Percentiles rank a stretch among this genome's conserved stretches.
Evolutionary conservation across 2,113 vertebrate genomes (phyloP).

Genomic region (Corythaeola cristata): DNA sequence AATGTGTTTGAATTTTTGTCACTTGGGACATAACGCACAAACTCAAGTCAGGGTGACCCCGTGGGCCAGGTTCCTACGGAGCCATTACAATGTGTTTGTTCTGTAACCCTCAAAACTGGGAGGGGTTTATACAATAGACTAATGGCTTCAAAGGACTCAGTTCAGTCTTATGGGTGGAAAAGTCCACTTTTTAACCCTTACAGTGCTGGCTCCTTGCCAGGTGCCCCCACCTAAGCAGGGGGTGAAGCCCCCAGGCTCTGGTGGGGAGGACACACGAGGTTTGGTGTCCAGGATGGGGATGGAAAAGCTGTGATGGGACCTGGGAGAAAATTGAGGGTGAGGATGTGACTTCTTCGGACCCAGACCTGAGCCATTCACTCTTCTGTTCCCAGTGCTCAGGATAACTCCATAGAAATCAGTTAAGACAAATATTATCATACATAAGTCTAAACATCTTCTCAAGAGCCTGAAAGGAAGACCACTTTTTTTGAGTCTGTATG

Average conservation of each 20-base stretch:
- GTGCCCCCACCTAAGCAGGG: background rate
- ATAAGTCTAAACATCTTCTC: background rate
- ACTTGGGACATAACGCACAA: background rate
- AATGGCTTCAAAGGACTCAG: constrained; percentile 49
- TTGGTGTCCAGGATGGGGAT: background rate
- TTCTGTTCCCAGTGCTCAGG: background rate
- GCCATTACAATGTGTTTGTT: constrained; percentile 52
- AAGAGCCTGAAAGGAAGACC: background rate
- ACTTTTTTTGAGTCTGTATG: background rate
- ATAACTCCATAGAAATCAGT: constrained; percentile 17
- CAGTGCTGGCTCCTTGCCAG: background rate
- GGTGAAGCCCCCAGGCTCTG: background rate
- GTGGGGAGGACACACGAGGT: background rate
- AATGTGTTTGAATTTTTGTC: constrained; percentile 55
- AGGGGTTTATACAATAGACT: constrained; percentile 58
- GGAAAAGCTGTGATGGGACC: background rate
- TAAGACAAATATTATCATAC: background rate
- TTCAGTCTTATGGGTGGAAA: constrained; percentile 15
- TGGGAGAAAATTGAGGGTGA: background rate
- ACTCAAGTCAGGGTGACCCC: constrained; percentile 40
- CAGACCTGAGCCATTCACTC: background rate
- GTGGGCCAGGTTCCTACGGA: background rate
- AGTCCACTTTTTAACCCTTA: constrained; percentile 34
- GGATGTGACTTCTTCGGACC: background rate
- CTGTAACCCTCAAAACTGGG: constrained; percentile 49